Percentiles rank a stretch among this genome's conserved stretches.
phyloP scores from a whole-genome alignment of 2,113 vertebrate species.

The Uropsilus gracilis region DNA sequence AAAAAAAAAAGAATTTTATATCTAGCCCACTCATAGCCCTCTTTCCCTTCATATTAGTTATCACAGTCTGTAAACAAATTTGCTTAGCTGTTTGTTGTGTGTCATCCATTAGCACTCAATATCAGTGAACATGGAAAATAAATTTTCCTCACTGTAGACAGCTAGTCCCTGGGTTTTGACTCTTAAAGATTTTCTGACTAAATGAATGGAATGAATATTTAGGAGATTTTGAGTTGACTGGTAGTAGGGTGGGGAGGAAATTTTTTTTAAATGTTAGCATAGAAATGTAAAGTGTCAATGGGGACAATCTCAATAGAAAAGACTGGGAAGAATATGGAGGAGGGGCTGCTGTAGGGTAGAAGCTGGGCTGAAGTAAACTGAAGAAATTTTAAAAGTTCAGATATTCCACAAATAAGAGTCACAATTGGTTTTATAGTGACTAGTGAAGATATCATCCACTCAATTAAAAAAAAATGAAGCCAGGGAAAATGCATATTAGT shows the following conservation, averaged over 20 bases:
- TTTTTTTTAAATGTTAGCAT: not conserved
- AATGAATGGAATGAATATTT: not conserved
- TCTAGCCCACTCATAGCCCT: not conserved
- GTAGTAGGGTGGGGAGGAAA: not conserved
- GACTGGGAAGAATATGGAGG: not conserved
- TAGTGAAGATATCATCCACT: not conserved
- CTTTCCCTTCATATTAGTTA: not conserved
- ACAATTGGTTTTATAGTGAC: not conserved
- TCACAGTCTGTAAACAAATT: not conserved
- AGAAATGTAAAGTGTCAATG: not conserved
- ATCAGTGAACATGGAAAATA: not conserved
- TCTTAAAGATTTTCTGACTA: not conserved
- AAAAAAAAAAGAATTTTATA: too few species aligned
- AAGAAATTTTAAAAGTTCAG: not conserved
- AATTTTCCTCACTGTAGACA: not conserved
- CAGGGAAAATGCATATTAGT: not conserved
- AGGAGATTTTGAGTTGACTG: not conserved
- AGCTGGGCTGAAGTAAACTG: not conserved
- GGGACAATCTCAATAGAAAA: not conserved
- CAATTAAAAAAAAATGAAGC: not conserved
- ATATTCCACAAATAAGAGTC: not conserved
- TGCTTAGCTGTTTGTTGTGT: not conserved
- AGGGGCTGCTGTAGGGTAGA: accelerated
- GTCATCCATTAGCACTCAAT: not conserved
- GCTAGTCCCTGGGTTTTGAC: not conserved